A percentile compares a stretch with the other conserved stretches of the same genome.
Evolutionary conservation across 2,888 invertebrate genomes (phyloP).

Genomic region (Lydus trimaculatus): DNA sequence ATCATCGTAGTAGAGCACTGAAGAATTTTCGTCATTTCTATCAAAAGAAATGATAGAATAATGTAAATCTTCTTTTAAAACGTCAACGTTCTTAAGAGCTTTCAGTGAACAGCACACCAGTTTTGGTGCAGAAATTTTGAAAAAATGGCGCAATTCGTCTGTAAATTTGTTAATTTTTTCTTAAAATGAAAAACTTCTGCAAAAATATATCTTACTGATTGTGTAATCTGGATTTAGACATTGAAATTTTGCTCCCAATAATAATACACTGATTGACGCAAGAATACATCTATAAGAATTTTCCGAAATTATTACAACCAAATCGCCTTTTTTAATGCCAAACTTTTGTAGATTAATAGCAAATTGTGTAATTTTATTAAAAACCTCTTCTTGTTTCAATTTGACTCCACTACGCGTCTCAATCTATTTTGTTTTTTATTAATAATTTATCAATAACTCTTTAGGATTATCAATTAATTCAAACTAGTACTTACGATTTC

Average conservation of each 20-base stretch:
- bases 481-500: background rate
- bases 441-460: no score
- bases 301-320: constrained; percentile 13
- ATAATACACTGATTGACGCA: background rate
- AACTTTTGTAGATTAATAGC: background rate
- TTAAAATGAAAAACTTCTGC: background rate
- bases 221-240: constrained; percentile 15
- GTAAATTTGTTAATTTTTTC: background rate
- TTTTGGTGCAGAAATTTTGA: constrained; percentile 9
- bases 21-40: background rate
- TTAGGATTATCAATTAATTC: background rate
- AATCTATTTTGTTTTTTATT: background rate
- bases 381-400: background rate
- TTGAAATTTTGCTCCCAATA: background rate
- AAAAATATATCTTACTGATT: constrained; percentile 2
- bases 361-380: background rate
- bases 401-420: background rate
- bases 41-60: background rate
- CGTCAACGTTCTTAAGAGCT: background rate
- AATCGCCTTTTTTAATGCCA: background rate
- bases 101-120: background rate
- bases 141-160: constrained; percentile 14
- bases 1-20: background rate
- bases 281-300: constrained; percentile 8
- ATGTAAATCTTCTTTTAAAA: background rate